phyloP scores from a whole-genome alignment of 2,797 vertebrate species.

The Brachymystax lenok region DNA sequence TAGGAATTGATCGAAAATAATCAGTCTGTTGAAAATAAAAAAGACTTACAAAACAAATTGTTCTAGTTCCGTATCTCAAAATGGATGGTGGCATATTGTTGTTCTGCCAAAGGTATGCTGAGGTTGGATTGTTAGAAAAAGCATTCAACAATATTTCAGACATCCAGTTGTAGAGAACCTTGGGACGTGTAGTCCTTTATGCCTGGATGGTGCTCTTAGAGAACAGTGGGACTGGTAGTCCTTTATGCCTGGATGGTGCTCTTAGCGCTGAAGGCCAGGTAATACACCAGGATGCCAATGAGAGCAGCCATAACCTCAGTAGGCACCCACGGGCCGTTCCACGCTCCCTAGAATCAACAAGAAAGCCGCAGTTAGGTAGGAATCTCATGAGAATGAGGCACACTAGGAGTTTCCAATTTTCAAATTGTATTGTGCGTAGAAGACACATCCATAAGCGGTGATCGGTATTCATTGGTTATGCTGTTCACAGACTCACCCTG shows the following conservation, averaged over 20 bases:
- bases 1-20: constrained; percentile 13
- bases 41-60: constrained; percentile 45
- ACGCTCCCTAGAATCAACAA: constrained; percentile 76
- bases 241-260: constrained; percentile 84
- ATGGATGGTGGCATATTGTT: constrained; percentile 25
- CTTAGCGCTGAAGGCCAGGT: constrained; percentile 88
- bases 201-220: neutral
- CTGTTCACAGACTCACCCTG: constrained; percentile 67
- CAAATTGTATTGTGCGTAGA: too few species aligned
- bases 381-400: neutral
- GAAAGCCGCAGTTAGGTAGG: neutral
- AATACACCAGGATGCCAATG: constrained; percentile 85
- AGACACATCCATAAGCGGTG: too few species aligned
- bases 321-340: constrained; percentile 91
- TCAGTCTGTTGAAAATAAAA: neutral
- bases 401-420: too few species aligned
- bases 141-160: constrained; percentile 58
- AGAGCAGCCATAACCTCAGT: constrained; percentile 88
- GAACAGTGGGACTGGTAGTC: neutral
- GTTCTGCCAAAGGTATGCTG: constrained; percentile 28
- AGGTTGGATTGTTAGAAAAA: constrained; percentile 31
- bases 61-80: constrained; percentile 40
- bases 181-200: too few species aligned
- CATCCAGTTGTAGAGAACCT: constrained; percentile 29
- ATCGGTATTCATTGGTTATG: too few species aligned